These are phyloP conservation scores for Drepana arcuata DNA, from an alignment of 1,140 invertebrate species.

Conservation along the genomic window DNA sequence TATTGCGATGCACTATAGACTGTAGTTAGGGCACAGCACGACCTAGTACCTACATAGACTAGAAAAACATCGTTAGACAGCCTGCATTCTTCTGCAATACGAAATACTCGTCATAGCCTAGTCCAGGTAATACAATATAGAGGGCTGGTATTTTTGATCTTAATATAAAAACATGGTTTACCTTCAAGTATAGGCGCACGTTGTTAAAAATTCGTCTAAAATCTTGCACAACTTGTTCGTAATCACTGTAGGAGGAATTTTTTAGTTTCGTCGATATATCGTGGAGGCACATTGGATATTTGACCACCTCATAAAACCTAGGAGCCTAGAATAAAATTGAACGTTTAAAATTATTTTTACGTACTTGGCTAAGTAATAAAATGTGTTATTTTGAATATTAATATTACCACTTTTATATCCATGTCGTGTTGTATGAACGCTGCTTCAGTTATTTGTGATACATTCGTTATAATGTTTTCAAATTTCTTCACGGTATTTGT, in stretches of 20 bases:
- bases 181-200: conserved; percentile 62
- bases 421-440: conserved; percentile 56
- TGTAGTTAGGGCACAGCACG: too few species aligned
- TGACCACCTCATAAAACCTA: conserved; percentile 66
- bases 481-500: conserved; percentile 48
- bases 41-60: too few species aligned
- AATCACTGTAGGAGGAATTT: conserved; percentile 54
- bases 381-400: conserved; percentile 9
- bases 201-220: conserved; percentile 65
- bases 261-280: conserved; percentile 61
- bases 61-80: too few species aligned
- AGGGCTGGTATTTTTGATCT: too few species aligned
- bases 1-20: too few species aligned
- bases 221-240: conserved; percentile 64
- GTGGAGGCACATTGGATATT: conserved; percentile 63
- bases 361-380: neutral
- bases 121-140: too few species aligned
- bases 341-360: neutral
- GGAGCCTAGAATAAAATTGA: conserved; percentile 44
- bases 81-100: too few species aligned
- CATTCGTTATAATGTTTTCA: conserved; percentile 43
- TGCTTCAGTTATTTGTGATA: conserved; percentile 51
- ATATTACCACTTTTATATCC: conserved; percentile 65
- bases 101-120: too few species aligned
- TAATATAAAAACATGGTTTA: conserved; percentile 16